Base-by-base conservation (phyloP, 2,113 vertebrate genomes). In the Psittacula cyanocephala region DNA sequence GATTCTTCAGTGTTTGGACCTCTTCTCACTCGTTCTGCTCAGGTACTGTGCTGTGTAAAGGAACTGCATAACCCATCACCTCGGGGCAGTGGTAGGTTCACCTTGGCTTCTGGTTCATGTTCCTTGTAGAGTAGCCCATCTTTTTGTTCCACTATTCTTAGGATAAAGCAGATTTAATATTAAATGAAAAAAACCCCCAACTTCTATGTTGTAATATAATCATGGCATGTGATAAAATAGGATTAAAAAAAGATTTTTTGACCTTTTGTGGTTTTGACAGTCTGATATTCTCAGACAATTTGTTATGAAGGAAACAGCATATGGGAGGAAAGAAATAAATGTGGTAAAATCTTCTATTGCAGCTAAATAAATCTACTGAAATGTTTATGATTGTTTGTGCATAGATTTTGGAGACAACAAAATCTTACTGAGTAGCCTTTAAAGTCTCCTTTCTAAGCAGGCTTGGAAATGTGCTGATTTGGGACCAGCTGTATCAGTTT, bases 151-250 rank as follows among this genome's bases (percentile, higher is more conserved):
- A 4, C 15, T 46, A 14, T 7, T 49, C 6, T 9, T 9, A 29
- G 11, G 16, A 93, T 72, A 91, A 96, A 97, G 25, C 14, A 60
- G 11, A 28, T 65, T 96, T 75, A 96, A 59, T 96, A 90, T 33
- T 75, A 91, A 93, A 74, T 53, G 19, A 43, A 28, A n/a, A 71
- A 24, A 70, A 37, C 27, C 12, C 2, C 65, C 9, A 35, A 15
- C 3, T 57, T 80, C 29, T 71, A 14, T 39, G n/a, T 81, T 89
- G 39, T 84, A 93, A 92, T 65, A 64, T 49, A 77, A 72, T 79
- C 12, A 44, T 39, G n/a, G 9, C 37, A 65, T 78, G 57, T 70
- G 55, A 91, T 83, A 91, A 91, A 83, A 92, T 29, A 67, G 83
- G 33, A 91, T 93, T 95, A 79, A 71, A 75, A 28, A 71, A 91